Evolutionary conservation across 1,140 invertebrate species (phyloP).

Genomic region (Aphelenchoides fujianensis): DNA sequence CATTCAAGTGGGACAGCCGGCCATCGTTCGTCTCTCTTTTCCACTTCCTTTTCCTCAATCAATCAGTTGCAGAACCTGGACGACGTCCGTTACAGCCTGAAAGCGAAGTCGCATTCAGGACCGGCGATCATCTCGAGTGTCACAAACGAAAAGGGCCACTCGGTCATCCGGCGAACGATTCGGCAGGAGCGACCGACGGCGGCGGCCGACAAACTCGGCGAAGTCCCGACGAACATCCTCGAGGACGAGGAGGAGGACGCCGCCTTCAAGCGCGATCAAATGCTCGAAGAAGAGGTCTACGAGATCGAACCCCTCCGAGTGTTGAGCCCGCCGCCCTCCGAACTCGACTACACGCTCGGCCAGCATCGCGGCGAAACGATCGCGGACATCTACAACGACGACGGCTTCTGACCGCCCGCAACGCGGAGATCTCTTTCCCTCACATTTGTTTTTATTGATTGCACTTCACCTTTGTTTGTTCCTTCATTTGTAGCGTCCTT

Average conservation of each 20-base stretch:
- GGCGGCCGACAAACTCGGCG: slow-evolving; percentile 19
- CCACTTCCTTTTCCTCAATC: not conserved
- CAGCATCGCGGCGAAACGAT: slow-evolving; percentile 12
- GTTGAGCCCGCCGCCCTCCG: slow-evolving; percentile 33
- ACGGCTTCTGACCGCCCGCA: not conserved
- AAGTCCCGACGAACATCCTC: slow-evolving; percentile 29
- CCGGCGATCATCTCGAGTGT: slow-evolving; percentile 25
- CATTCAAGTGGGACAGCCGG: not conserved
- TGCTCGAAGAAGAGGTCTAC: slow-evolving; percentile 3
- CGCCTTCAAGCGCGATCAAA: slow-evolving; percentile 11
- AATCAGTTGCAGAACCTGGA: slow-evolving; percentile 5
- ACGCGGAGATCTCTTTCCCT: too few relatives aligned
- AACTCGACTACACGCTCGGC: not conserved
- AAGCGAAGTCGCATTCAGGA: slow-evolving; percentile 26
- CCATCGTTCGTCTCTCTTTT: not conserved
- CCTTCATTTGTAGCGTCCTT: too few relatives aligned
- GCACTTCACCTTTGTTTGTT: too few relatives aligned
- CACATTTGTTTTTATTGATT: too few relatives aligned
- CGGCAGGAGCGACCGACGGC: not conserved
- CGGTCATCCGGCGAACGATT: not conserved
- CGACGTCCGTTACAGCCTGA: slow-evolving; percentile 13
- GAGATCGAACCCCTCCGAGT: slow-evolving; percentile 21
- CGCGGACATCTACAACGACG: slow-evolving; percentile 2
- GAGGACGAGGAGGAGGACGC: slow-evolving; percentile 25
- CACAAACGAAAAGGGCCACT: slow-evolving; percentile 16